These are phyloP conservation scores for Luidia sarsii DNA, from an alignment of 53 echinoderm and acorn worm genomes.

Conservation along the genomic window DNA sequence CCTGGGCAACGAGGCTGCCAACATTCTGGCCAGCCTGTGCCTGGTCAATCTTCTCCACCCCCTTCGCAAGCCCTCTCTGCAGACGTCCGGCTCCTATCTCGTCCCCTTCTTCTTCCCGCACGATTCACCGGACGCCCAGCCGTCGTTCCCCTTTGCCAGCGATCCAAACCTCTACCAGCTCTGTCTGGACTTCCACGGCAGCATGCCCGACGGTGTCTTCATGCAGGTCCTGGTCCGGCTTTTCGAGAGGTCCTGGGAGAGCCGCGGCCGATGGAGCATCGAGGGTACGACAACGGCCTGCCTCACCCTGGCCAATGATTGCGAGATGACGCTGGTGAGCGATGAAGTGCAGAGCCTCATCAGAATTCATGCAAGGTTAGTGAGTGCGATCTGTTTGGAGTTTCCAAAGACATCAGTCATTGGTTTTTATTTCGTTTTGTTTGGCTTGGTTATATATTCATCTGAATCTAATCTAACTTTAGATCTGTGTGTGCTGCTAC, in stretches of 20 bases:
- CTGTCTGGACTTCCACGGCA: constrained; percentile 52
- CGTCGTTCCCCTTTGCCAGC: not conserved
- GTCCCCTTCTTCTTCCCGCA: constrained; percentile 43
- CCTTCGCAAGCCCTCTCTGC: not conserved
- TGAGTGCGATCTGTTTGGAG: not conserved
- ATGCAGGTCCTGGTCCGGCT: constrained; percentile 5
- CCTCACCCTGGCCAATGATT: constrained; percentile 32
- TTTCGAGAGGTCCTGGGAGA: not conserved
- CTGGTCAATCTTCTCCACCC: constrained; percentile 44
- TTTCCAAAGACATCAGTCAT: too few relatives aligned
- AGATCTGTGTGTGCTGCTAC: too few relatives aligned
- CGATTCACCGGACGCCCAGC: not conserved
- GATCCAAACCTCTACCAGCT: constrained; percentile 25
- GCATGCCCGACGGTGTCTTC: constrained; percentile 60
- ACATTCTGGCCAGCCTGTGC: constrained; percentile 18
- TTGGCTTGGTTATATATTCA: too few relatives aligned
- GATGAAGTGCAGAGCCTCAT: constrained; percentile 32
- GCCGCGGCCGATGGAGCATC: constrained; percentile 23
- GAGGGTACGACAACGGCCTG: not conserved
- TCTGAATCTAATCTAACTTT: too few relatives aligned
- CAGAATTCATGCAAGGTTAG: constrained; percentile 50
- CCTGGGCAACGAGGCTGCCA: constrained; percentile 1
- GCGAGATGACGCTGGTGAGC: constrained; percentile 25
- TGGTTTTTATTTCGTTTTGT: too few relatives aligned
- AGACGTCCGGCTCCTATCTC: not conserved